Base-by-base conservation (phyloP, 2,797 vertebrate genomes). In the Scarus forsteni region DNA sequence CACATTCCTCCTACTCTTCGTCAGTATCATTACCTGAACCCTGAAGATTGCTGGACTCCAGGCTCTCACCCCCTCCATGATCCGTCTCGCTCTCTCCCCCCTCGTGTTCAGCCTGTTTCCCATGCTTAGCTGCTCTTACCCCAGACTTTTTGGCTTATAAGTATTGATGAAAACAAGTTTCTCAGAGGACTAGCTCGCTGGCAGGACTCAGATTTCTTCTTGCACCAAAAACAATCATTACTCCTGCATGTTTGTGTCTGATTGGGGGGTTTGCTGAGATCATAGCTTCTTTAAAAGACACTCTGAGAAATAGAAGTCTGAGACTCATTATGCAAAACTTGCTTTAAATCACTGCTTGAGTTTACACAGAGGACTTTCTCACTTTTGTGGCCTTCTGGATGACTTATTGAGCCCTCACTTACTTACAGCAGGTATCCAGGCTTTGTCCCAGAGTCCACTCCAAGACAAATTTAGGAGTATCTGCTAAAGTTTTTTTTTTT, bases 11-110 rank as follows among this genome's bases (percentile, higher is more conserved):
- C 54, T 64, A 64, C 38, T 51, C 19, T 34, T 75, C 58, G 10
- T 84, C 79, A 70, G 58, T 75, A 71, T 83, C 73, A 75, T 70
- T 79, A 86, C 76, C 84, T 86, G 71, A 79, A 69, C 66, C 61
- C 83, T 40, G 44, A 48, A 35, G 60, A 71, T 59, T 59, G 54
- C 58, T 88, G 79, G 72, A 73, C 66, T 73, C 54, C 48, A 61
- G 14, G 11, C 44, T 57, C 55, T 76, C 40, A 27, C 48, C 67
- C 71, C 66, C 40, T n/a, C 49, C 64, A 64, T 27, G 36, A 63
- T 59, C 54, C 62, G 15, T 34, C 60, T 62, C 51, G 27, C 60
- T 40, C 15, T 11, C 27, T 61, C 27, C 39, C 43, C 35, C 18
- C 46, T 36, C 44, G 48, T 11, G 3, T 57, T 71, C 53, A 58